Evolutionary conservation across 2,113 vertebrate genomes (phyloP), one percentile per base, ranked within the genome.

Genomic region (Hypomesus transpacificus): DNA sequence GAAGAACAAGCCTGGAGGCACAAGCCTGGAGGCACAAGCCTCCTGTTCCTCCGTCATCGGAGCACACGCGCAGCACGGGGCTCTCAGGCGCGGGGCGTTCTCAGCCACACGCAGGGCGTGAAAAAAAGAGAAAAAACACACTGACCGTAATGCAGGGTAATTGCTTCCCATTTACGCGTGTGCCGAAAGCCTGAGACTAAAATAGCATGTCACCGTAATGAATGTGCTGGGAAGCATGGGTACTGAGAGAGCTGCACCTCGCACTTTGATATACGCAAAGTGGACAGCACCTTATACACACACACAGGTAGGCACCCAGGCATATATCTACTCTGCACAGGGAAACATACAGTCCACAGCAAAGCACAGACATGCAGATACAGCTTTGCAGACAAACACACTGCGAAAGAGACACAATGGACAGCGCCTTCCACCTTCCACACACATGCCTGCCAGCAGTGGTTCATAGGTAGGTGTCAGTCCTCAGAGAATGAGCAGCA

Each of bases 121-220:
- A 87, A 91, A 92, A 90, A 18, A 63, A 46, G 39, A 14, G 17
- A 56, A 56, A 56, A 16, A 85, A 75, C 84, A 89, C 88, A 86
- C 88, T 80, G 87, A 82, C 87, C 85, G 80, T 89, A 89, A 90
- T 88, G 89, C 89, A 88, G 85, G 90, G 85, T 92, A 91, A 92
- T 91, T 90, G 87, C 89, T 91, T 92, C 88, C 88, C 89, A 89
- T 91, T 90, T 88, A 85, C 85, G 86, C 82, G 75, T 84, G 86
- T 82, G 82, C 86, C 66, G 71, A 77, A 78, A 81, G 85, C 75
- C 75, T 69, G 75, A 68, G 90, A 90, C 87, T 86, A 88, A 93
- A 92, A 93, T 92, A 93, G 92, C 87, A 77, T 78, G 86, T 89
- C 85, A 74, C 81, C 79, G 73, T 76, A 83, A 84, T 78, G 24